These are phyloP conservation scores for Portevinia maculata DNA, from an alignment of 2,888 invertebrate species.

Conservation along the genomic window DNA sequence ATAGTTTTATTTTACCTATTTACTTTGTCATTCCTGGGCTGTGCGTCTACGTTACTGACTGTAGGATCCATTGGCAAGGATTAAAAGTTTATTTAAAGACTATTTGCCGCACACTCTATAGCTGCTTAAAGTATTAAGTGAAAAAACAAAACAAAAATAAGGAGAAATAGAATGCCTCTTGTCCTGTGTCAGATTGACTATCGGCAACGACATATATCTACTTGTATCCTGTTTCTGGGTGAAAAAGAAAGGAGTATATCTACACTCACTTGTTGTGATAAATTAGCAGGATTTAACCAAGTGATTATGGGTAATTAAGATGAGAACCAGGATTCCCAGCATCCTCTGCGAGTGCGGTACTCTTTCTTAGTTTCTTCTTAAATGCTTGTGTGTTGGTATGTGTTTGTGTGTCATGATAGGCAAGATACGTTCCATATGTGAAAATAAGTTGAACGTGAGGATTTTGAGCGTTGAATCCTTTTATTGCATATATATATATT, in stretches of 20 bases:
- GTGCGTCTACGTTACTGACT: constrained; percentile 9
- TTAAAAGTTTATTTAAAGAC: constrained; percentile 70
- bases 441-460: constrained; percentile 17
- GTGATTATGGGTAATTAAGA: constrained; percentile 75
- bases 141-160: constrained; percentile 53
- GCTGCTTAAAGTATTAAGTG: constrained; percentile 71
- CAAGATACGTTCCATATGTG: constrained; percentile 4
- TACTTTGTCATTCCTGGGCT: not conserved
- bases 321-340: constrained; percentile 55
- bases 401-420: constrained; percentile 19
- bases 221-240: not conserved
- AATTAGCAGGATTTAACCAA: constrained; percentile 75
- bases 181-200: constrained; percentile 34
- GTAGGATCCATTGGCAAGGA: constrained; percentile 46
- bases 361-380: constrained; percentile 4
- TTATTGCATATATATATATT: not conserved
- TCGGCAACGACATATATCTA: not conserved
- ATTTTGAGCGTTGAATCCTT: constrained; percentile 37
- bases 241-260: constrained; percentile 42
- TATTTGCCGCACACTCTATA: constrained; percentile 60
- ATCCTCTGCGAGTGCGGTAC: constrained; percentile 10
- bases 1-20: constrained; percentile 49
- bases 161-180: constrained; percentile 52
- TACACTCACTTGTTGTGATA: constrained; percentile 74
- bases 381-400: not conserved